Conservation (phyloP, 2,888 invertebrate genomes). For the Megastigmus dorsalis region DNA sequence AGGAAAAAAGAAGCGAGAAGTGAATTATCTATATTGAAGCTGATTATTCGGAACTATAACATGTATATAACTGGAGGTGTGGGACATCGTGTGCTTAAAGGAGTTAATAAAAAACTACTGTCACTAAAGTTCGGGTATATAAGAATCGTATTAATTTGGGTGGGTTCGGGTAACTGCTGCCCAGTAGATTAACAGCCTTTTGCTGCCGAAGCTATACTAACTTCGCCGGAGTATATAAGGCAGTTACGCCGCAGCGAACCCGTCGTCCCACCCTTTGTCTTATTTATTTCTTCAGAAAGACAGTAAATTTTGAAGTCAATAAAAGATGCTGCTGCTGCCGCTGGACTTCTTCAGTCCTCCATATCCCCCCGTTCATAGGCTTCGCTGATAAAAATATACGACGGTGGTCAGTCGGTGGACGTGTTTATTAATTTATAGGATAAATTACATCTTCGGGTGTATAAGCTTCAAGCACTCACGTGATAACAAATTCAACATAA, state of each 20-base stretch:
- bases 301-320: constrained; percentile 40
- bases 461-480: too few relatives aligned
- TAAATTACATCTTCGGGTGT: too few relatives aligned
- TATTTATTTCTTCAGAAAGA: constrained; percentile 48
- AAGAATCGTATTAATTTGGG: constrained; percentile 45
- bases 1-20: too few relatives aligned
- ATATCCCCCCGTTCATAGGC: not conserved
- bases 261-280: constrained; percentile 33
- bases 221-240: constrained; percentile 8
- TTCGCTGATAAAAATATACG: not conserved
- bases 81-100: too few relatives aligned
- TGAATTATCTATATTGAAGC: not conserved
- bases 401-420: not conserved
- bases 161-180: constrained; percentile 1
- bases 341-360: too few relatives aligned
- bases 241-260: constrained; percentile 31
- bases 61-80: not conserved
- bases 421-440: too few relatives aligned
- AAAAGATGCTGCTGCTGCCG: constrained; percentile 28
- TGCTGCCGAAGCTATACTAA: constrained; percentile 19
- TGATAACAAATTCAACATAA: too few relatives aligned
- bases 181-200: constrained; percentile 43
- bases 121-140: constrained; percentile 33
- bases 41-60: not conserved
- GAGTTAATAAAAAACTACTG: constrained; percentile 42